Evolutionary conservation across 2,113 vertebrate genomes (phyloP).

Genomic region (Anolis sagrei): DNA sequence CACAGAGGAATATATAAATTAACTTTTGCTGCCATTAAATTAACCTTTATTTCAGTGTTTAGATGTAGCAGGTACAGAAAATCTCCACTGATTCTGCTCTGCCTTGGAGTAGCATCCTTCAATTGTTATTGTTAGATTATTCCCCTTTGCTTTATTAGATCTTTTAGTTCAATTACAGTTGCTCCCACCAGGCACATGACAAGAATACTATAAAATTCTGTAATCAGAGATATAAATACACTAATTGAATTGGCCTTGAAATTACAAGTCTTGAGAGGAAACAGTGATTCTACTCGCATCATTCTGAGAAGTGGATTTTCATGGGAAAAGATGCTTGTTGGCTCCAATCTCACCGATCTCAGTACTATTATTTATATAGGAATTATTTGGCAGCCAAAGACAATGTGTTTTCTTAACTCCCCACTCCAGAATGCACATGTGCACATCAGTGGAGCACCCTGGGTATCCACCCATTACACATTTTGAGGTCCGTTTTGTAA

Average conservation of each 20-base stretch:
- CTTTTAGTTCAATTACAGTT: conserved; percentile 9
- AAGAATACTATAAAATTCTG: background rate
- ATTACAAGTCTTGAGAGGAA: conserved; percentile 19
- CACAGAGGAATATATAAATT: background rate
- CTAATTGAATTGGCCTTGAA: background rate
- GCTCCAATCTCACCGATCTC: background rate
- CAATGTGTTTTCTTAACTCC: too few relatives aligned
- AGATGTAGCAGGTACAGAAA: background rate
- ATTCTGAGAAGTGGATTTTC: background rate
- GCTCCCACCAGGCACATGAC: conserved; percentile 8
- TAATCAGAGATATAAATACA: conserved; percentile 15
- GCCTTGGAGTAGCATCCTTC: conserved; percentile 19
- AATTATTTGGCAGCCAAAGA: background rate
- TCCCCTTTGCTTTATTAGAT: background rate
- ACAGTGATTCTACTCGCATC: background rate
- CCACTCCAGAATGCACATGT: too few relatives aligned
- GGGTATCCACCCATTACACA: too few relatives aligned
- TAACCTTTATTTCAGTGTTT: conserved; percentile 11
- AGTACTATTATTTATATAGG: background rate
- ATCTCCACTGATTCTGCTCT: background rate
- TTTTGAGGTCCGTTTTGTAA: too few relatives aligned
- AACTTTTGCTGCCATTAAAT: conserved; percentile 40
- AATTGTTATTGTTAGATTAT: conserved; percentile 16
- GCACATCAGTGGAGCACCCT: too few relatives aligned
- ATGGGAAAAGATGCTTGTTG: background rate